Evolutionary conservation across 1,140 invertebrate genomes (phyloP), one percentile per base, ranked within the genome.

Genomic region (Drosophila azteca): DNA sequence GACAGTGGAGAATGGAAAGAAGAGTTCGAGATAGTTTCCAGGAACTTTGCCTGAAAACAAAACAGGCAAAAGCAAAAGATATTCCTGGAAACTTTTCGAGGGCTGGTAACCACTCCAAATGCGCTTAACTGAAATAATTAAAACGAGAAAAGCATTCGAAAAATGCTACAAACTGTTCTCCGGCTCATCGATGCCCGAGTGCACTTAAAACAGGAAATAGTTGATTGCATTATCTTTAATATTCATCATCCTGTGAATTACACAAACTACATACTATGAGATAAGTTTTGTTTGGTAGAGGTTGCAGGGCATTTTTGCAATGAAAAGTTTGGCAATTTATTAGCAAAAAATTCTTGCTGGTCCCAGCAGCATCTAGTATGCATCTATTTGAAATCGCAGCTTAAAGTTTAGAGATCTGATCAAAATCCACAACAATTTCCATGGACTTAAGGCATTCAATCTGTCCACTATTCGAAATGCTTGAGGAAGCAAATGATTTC

Each of bases 61-160:
- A 62, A 62, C 58, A 65, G 22, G 59, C 59, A 29, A 24, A 51
- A 52, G 41, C 44, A 55, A 62, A 60, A 65, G 71, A 66, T 75
- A 65, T 58, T 50, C 35, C 45, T 58, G 45, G 20, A 76, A 76
- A 76, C 44, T 76, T 76, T 76, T 76, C 43, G 46, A 76, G 72
- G 60, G 72, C 50, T 75, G 72, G 71, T 62, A 59, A 75, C 53
- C 51, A 43, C 63, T 67, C 44, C 43, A 67, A 76, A 52, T 60
- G 72, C 71, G 72, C 54, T 76, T 76, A 53, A 67, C 44, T 31
- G 54, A 54, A 66, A 76, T 76, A 67, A 76, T 76, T 76, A 75
- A 76, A 76, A 67, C 24, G 55, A 41, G 63, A 67, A 49, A 67
- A 49, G 54, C 43, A 39, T 22, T 52, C 7, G 22, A 49, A 26